These are phyloP conservation scores for Scortum barcoo DNA, from an alignment of 2,113 vertebrate genomes.

Conservation along the genomic window DNA sequence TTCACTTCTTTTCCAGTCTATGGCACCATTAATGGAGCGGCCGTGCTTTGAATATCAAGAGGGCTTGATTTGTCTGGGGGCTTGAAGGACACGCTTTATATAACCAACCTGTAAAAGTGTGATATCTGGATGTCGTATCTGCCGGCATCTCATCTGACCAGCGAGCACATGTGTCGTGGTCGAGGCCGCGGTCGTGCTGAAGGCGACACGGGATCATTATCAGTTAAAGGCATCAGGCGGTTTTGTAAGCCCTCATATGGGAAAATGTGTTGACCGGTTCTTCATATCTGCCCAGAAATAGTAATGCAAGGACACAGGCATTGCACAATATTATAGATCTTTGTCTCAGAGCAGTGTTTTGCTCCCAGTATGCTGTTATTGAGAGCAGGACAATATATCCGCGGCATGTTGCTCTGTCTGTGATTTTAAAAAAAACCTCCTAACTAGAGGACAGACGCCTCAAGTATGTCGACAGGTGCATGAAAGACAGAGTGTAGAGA, in stretches of 20 bases:
- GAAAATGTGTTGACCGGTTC: not conserved
- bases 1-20: no score
- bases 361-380: conserved; percentile 50
- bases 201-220: not conserved
- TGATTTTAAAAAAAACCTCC: conserved; percentile 45
- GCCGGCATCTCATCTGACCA: no score
- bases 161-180: no score
- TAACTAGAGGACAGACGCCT: conserved; percentile 31
- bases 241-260: no score
- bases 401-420: conserved; percentile 49
- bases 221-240: no score
- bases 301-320: not conserved
- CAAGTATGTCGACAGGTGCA: conserved; percentile 6
- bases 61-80: no score
- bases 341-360: conserved; percentile 26
- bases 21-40: no score
- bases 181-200: not conserved
- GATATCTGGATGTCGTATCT: no score
- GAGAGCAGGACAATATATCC: conserved; percentile 60
- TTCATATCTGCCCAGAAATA: not conserved
- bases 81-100: no score
- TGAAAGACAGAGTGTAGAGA: conserved; percentile 18
- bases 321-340: not conserved
- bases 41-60: no score
- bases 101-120: no score